Base-by-base conservation (phyloP, 2,888 invertebrate genomes). In the Chaitophorus viminalis region DNA sequence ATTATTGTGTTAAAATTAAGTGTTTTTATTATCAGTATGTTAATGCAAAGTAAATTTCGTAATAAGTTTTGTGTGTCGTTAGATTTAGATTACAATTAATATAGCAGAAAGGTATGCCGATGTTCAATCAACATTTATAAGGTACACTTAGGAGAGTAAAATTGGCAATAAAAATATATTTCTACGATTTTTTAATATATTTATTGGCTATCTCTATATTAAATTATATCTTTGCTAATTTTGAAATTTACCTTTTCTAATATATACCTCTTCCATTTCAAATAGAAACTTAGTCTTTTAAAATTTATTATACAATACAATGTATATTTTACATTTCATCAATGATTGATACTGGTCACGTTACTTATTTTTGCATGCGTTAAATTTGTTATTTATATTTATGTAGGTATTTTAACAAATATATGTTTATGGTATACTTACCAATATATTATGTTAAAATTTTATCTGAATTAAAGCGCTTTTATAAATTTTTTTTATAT, bases 391-490 rank as follows among this genome's bases (percentile, higher is more conserved):
- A 82, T 82, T 82, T 82, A 82, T 82, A 17, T 46, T 46, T 46
- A 1, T 70, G 46, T 1, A 31, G 72, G 72, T 72, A 21, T 72
- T 74, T 18, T 72, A 54, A 72, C 54, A 33, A 72, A 72, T 82
- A 1, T 72, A 74, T 82, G 33, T 54, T 21, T 31, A 46, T 18
- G 31, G 72, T 21, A 17, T 82, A 46, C 14, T 0, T 46, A 46
- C 39, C n/a, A n/a, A n/a, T 70, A 72, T 82, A 82, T 54, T 82
- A 82, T 54, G 82, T 54, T 36, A 74, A 82, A 82, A 74, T 74
- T 54, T 74, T 74, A n/a, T 82, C 72, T 3, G 1, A 25, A 74
- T n/a, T 54, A 33, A 77, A 33, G 54, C 33, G 33, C 52, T 54
- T 54, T 18, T 36, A 70, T 82, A 74, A 60, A 82, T 54, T 74